Evolutionary conservation across 53 echinoderm and acorn worm species (phyloP), one percentile per base, ranked within the genome.

Genomic region (Apostichopus leukothele): DNA sequence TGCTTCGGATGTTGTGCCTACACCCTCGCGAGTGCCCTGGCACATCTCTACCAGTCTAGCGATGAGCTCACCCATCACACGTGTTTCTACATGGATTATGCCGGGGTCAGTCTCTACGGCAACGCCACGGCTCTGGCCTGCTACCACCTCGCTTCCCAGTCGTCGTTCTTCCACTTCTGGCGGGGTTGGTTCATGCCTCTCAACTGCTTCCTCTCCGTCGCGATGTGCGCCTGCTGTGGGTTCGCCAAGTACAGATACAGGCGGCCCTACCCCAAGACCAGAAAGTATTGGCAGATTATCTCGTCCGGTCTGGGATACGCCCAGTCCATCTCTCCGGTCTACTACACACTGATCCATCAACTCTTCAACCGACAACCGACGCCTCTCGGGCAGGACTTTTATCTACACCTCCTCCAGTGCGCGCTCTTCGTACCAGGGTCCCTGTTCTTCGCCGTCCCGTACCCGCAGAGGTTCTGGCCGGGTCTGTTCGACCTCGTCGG

Each of bases 31-130:
- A 97, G 98, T 88, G 91, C 84, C 1, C 53, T 93, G 9, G 98
- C 98, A 3, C 98, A 97, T 83, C 91, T 97, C 59, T 93, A 94
- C 78, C 98, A 95, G 52, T 97, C 98, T 13, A 92, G 93, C 53
- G 91, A 90, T 51, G 94, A 95, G 89, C 80, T 95, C 79, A 93
- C 91, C 19, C 98, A 97, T 81, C 92, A 97, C 78, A 94, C 94
- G 6, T 95, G 95, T 73, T 97, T 94, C 91, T 97, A 93, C 94
- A 90, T 95, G 68, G 98, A 97, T 78, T 97, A 97, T 88, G 68
- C 94, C 26, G 98, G 98, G 4, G 91, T 97, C 89, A 97, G 98
- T 79, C 23, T 97, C 16, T 94, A 94, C 68, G 90, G 94, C 55
- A 88, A 92, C 19, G 89, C 90, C 5, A 92, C 90, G 78, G 94